Percentiles rank a stretch among this genome's conserved stretches.
Conservation (phyloP, 2,888 invertebrate genomes). For the Malacosoma neustria region DNA sequence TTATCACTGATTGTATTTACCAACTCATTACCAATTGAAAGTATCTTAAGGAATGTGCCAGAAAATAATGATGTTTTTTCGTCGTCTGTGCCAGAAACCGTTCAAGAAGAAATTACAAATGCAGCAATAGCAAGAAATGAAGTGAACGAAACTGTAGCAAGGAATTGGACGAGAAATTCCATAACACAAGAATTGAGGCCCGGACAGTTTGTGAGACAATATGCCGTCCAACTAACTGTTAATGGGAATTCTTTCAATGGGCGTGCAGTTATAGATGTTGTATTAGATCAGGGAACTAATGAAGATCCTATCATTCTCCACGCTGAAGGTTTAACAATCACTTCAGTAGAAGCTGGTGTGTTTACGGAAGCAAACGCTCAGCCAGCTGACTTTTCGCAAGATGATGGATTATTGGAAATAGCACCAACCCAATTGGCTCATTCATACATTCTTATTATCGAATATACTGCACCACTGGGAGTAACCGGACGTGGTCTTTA, state of each 20-base stretch:
- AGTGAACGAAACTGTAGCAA: slow-evolving; percentile 10
- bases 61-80: slow-evolving; percentile 3
- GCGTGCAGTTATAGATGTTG: slow-evolving; percentile 27
- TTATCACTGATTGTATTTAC: slow-evolving; percentile 27
- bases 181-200: slow-evolving; percentile 26
- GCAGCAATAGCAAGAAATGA: slow-evolving; percentile 4
- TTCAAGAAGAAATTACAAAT: slow-evolving; percentile 6
- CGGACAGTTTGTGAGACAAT: slow-evolving; percentile 28
- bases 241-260: slow-evolving; percentile 30
- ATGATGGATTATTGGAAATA: slow-evolving; percentile 28
- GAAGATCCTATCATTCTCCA: slow-evolving; percentile 28
- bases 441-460: slow-evolving; percentile 30
- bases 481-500: slow-evolving; percentile 29
- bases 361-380: slow-evolving; percentile 23
- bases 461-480: slow-evolving; percentile 30
- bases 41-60: slow-evolving; percentile 13
- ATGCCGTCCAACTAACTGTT: slow-evolving; percentile 30
- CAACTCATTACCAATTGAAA: slow-evolving; percentile 31
- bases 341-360: slow-evolving; percentile 27
- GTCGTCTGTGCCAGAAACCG: slow-evolving; percentile 4
- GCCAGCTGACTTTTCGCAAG: slow-evolving; percentile 13
- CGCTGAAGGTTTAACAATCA: slow-evolving; percentile 23
- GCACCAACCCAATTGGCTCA: slow-evolving; percentile 15
- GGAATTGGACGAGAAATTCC: slow-evolving; percentile 13
- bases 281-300: slow-evolving; percentile 20